Percentiles rank a stretch among this genome's conserved stretches.
phyloP scores from a whole-genome alignment of 2,797 vertebrate species.

The Gila robusta region DNA sequence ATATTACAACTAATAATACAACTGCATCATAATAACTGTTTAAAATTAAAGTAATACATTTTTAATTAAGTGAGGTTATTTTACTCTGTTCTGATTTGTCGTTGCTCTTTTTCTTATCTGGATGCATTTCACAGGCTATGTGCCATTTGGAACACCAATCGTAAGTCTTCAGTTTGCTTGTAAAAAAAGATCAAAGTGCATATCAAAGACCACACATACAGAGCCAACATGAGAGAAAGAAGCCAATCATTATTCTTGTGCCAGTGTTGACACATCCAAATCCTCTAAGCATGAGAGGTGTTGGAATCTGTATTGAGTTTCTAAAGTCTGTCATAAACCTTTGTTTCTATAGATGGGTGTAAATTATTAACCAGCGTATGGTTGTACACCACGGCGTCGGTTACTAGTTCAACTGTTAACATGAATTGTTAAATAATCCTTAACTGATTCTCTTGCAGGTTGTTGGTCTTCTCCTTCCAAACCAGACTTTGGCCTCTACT shows the following conservation, averaged over 20 bases:
- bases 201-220: slow-evolving; percentile 2
- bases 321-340: slow-evolving; percentile 6
- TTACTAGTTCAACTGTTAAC: not conserved
- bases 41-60: not conserved
- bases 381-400: not conserved
- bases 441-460: slow-evolving; percentile 78
- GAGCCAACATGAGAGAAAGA: not conserved
- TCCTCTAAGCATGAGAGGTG: not conserved
- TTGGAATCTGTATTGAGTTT: not conserved
- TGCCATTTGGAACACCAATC: slow-evolving; percentile 97
- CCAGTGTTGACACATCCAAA: not conserved
- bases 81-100: slow-evolving; percentile 3
- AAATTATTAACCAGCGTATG: slow-evolving; percentile 15
- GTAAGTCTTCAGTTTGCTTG: slow-evolving; percentile 83
- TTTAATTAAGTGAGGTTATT: slow-evolving; percentile 10
- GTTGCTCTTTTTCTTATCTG: slow-evolving; percentile 52
- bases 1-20: not conserved
- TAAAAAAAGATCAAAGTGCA: slow-evolving; percentile 1
- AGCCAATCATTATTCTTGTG: not conserved
- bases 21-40: not conserved
- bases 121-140: slow-evolving; percentile 85
- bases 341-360: not conserved
- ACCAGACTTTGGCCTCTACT: slow-evolving; percentile 88
- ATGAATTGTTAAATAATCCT: not conserved
- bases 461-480: slow-evolving; percentile 88